Percentiles rank a stretch among this genome's conserved stretches.
Evolutionary conservation across 2,888 invertebrate species (phyloP).

Genomic region (Megastigmus dorsalis): DNA sequence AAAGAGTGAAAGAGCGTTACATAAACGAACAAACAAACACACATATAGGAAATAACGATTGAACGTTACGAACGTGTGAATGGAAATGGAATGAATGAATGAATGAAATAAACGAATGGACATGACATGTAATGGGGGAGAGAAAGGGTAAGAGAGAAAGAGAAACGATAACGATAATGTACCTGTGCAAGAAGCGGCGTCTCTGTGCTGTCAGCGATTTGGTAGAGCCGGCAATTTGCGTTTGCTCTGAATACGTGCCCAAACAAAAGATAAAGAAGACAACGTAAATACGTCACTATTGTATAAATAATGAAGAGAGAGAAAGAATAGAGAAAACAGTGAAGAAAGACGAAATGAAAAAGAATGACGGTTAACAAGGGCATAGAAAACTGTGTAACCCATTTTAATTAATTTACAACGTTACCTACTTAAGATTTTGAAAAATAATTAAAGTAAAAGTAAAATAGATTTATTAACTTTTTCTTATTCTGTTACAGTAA

Average conservation of each 20-base stretch:
- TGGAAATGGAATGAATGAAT: conserved; percentile 59
- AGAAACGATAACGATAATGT: conserved; percentile 67
- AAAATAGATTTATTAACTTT: too few species aligned
- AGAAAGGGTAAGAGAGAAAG: conserved; percentile 25
- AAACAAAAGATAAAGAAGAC: conserved; percentile 70
- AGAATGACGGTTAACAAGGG: background rate
- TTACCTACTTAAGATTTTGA: too few species aligned
- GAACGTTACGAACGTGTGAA: conserved; percentile 52
- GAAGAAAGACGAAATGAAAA: background rate
- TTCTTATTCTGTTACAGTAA: too few species aligned
- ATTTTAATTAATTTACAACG: too few species aligned
- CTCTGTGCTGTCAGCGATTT: conserved; percentile 74
- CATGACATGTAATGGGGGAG: conserved; percentile 3
- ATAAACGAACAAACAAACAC: conserved; percentile 22
- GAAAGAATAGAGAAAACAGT: background rate
- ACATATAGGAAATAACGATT: conserved; percentile 58
- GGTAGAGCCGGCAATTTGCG: conserved; percentile 74
- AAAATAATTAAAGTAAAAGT: too few species aligned
- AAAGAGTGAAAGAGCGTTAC: conserved; percentile 26
- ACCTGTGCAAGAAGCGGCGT: conserved; percentile 75
- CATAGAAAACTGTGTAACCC: too few species aligned
- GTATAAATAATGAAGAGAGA: conserved; percentile 30
- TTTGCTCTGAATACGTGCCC: conserved; percentile 74
- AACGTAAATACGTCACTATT: conserved; percentile 52
- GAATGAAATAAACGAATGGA: conserved; percentile 51